Evolutionary conservation across 2,113 vertebrate genomes (phyloP).

Genomic region (Limnothrissa miodon): DNA sequence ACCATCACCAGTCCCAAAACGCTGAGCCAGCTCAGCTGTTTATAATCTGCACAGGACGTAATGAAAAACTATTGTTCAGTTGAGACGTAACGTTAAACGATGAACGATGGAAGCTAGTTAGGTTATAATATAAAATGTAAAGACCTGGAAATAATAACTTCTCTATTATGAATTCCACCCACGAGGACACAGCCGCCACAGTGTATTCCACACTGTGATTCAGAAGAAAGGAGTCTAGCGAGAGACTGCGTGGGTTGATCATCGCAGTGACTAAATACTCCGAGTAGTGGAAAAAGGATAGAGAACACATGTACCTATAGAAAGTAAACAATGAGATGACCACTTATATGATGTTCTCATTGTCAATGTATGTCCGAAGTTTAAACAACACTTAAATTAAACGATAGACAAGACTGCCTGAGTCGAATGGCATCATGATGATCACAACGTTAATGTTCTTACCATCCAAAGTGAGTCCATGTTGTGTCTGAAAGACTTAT

Average conservation of each 20-base stretch:
- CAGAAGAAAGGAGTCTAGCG: conserved; percentile 93
- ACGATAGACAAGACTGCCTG: background rate
- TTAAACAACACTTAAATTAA: background rate
- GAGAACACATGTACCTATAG: conserved; percentile 92
- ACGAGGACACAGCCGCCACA: conserved; percentile 88
- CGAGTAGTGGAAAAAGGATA: conserved; percentile 94
- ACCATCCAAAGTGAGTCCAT: conserved; percentile 97
- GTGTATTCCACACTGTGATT: conserved; percentile 97
- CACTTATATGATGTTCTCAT: background rate
- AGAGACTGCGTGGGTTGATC: conserved; percentile 93
- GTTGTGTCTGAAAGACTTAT: conserved; percentile 84
- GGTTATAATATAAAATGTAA: conserved; percentile 23
- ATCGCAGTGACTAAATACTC: conserved; percentile 95
- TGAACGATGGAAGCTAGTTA: background rate
- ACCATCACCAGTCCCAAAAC: conserved; percentile 87
- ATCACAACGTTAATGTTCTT: conserved; percentile 50
- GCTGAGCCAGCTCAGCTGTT: conserved; percentile 91
- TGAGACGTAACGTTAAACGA: background rate
- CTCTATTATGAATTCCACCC: conserved; percentile 94
- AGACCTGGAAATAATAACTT: conserved; percentile 87
- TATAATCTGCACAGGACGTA: conserved; percentile 75
- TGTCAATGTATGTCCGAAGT: background rate
- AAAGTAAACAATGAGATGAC: background rate
- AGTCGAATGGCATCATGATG: background rate
- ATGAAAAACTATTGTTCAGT: background rate